Percentiles rank a stretch among this genome's conserved stretches.
phyloP scores from a whole-genome alignment of 2,113 vertebrate genomes.

The Anas platyrhynchos region DNA sequence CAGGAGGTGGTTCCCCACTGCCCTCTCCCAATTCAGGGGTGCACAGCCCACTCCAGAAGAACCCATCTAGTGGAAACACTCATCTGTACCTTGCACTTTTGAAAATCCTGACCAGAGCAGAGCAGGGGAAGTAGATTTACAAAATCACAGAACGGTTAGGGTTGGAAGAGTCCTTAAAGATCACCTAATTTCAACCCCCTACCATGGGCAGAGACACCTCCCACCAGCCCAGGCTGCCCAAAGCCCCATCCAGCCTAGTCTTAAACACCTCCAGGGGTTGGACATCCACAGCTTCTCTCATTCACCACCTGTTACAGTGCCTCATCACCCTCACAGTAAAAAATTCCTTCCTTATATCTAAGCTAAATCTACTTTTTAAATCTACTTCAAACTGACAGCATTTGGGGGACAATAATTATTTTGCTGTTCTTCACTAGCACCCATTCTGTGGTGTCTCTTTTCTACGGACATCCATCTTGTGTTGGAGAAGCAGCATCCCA shows the following conservation, averaged over 20 bases:
- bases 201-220: too few species aligned
- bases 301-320: too few species aligned
- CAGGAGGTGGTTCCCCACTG: not conserved
- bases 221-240: too few species aligned
- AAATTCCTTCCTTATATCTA: too few species aligned
- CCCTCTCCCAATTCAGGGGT: not conserved
- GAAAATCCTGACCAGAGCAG: not conserved
- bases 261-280: too few species aligned
- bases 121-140: not conserved
- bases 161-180: too few species aligned
- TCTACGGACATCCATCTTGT: not conserved
- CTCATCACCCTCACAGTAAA: too few species aligned
- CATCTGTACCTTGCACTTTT: accelerated
- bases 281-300: too few species aligned
- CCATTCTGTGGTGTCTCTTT: not conserved
- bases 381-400: not conserved
- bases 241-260: too few species aligned
- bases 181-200: too few species aligned
- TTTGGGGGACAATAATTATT: not conserved
- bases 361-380: too few species aligned
- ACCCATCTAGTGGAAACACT: not conserved
- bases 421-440: not conserved
- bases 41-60: accelerated
- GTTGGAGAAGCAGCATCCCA: not conserved
- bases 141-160: too few species aligned